Base-by-base conservation (phyloP, 2,113 vertebrate genomes). In the Labeo rohita region DNA sequence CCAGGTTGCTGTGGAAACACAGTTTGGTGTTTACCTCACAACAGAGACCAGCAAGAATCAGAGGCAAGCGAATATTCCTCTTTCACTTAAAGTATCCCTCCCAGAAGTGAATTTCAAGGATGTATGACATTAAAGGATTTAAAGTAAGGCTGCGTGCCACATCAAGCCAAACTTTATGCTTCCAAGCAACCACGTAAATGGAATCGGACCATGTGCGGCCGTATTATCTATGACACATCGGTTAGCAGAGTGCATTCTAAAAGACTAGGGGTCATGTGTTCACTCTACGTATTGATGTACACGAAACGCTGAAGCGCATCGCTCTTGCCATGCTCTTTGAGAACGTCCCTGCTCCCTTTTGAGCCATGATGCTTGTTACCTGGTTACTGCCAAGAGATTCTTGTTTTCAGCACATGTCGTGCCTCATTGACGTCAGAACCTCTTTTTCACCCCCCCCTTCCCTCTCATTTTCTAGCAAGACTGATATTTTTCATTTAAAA, bases 311-410 rank as follows among this genome's bases (percentile, higher is more conserved):
- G 49, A 34, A 76, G 72, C 23, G 59, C 21, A 65, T 45, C 21
- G 23, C 45, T 78, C 84, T 65, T 84, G 28, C 70, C 89, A 65
- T 80, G 76, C 91, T 91, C 85, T 89, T 90, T 89, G 88, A 91
- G 90, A 88, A 88, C 87, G 79, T 88, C 78, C 80, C 79, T 79
- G 84, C 83, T 85, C 81, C 89, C 85, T 84, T 28, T 12, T 49
- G 63, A 92, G 86, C 49, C 28, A 84, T 87, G 84, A 86, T 90
- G 88, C 91, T 91, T 92, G 94, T 95, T 95, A 94, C 95, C 92
- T 92, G 92, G 94, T 92, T 94, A 94, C 94, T 85, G 89, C 89
- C 86, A 92, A 91, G 89, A 92, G 91, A 91, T 85, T 87, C 93
- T 91, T 92, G 90, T 91, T 93, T 93, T 93, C 90, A 90, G 90